phyloP scores from a whole-genome alignment of 2,113 vertebrate species.

The Pteronura brasiliensis region DNA sequence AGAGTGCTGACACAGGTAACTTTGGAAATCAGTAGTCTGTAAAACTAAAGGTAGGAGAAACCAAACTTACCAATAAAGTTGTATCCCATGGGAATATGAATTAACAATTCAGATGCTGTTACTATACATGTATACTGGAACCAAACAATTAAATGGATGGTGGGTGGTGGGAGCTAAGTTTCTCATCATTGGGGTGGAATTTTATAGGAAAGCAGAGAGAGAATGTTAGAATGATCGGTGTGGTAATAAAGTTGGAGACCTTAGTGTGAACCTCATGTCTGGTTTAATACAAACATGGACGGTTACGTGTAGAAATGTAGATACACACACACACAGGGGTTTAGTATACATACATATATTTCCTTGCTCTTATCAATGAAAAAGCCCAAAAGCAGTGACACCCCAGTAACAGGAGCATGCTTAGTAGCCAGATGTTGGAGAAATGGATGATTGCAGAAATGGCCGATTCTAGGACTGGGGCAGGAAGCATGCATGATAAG shows the following conservation, averaged over 20 bases:
- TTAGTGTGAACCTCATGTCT: not conserved
- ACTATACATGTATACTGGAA: not conserved
- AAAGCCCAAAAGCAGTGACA: not conserved
- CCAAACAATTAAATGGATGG: not conserved
- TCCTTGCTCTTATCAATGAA: not conserved
- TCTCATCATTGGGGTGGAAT: not conserved
- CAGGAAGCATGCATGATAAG: not conserved
- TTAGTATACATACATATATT: not conserved
- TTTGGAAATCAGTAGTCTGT: not conserved
- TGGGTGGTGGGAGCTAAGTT: not conserved
- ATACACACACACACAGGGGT: not conserved
- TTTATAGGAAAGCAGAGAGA: not conserved
- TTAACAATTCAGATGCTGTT: not conserved
- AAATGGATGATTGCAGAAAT: not conserved
- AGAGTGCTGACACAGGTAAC: not conserved
- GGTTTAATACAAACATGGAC: not conserved
- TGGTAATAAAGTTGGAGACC: not conserved
- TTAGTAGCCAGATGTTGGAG: not conserved
- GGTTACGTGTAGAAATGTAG: not conserved
- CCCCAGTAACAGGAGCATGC: not conserved
- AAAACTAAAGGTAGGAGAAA: conserved; percentile 2
- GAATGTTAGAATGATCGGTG: not conserved
- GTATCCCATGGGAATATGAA: not conserved
- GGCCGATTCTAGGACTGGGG: not conserved
- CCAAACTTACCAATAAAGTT: not conserved